Conservation (phyloP, 64 coral and sea anemone species). For the Montipora efflorescens region DNA sequence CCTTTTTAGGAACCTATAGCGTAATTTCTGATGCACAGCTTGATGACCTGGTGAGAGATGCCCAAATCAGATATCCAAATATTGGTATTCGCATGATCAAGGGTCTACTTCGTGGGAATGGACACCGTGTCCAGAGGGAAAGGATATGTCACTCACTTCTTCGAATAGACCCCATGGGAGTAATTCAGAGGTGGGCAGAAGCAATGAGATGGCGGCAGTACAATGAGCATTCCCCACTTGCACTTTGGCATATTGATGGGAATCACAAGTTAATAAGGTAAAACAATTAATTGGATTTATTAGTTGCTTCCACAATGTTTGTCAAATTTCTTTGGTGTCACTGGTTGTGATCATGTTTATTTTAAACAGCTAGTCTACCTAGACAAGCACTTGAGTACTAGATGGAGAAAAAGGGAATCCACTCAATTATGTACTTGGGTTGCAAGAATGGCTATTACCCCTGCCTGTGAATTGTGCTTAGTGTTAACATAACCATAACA, state of each 20-base stretch:
- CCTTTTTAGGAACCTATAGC: slow-evolving; percentile 48
- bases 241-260: slow-evolving; percentile 54
- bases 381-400: background rate
- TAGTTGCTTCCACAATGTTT: background rate
- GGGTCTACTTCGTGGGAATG: slow-evolving; percentile 49
- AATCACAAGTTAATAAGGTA: background rate
- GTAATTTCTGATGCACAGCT: slow-evolving; percentile 58
- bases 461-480: background rate
- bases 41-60: slow-evolving; percentile 36
- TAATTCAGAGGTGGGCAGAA: slow-evolving; percentile 42
- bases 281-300: background rate
- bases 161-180: slow-evolving; percentile 36
- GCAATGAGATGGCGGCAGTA: slow-evolving; percentile 12
- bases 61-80: slow-evolving; percentile 21
- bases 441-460: background rate
- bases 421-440: background rate
- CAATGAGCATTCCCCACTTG: slow-evolving; percentile 26
- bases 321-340: background rate
- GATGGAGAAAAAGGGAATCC: background rate
- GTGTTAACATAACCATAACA: background rate
- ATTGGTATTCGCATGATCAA: slow-evolving; percentile 68
- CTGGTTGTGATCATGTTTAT: background rate
- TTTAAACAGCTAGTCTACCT: background rate
- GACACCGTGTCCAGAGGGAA: slow-evolving; percentile 71
- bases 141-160: slow-evolving; percentile 59